A percentile compares a stretch with the other conserved stretches of the same genome.
These are phyloP conservation scores for Bergia sp. DNA, from an alignment of 92 coral and sea anemone genomes.

Conservation along the genomic window DNA sequence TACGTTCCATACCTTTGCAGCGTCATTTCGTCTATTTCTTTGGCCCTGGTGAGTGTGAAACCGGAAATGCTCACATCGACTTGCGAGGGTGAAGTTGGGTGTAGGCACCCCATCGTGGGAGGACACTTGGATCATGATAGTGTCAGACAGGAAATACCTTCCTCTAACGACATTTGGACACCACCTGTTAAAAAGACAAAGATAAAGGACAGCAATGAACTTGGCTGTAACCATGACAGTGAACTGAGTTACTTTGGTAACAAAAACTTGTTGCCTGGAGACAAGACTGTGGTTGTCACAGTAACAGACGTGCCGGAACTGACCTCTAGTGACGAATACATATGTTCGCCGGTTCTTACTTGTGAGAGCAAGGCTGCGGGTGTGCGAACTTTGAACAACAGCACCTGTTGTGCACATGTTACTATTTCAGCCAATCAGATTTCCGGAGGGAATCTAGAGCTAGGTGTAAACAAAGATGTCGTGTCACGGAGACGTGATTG, in stretches of 20 bases:
- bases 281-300: constrained; percentile 51
- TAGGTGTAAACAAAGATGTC: constrained; percentile 39
- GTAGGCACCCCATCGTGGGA: constrained; percentile 3
- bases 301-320: constrained; percentile 65
- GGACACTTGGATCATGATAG: not conserved
- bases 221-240: not conserved
- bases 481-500: constrained; percentile 51
- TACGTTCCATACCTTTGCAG: constrained; percentile 5
- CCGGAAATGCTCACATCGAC: constrained; percentile 35
- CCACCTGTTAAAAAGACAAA: constrained; percentile 58
- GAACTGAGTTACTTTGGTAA: not conserved
- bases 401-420: constrained; percentile 55
- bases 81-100: not conserved
- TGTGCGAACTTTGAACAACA: constrained; percentile 23
- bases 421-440: constrained; percentile 52
- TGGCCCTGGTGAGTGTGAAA: constrained; percentile 45
- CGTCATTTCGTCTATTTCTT: constrained; percentile 43
- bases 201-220: not conserved
- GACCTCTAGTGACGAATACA: constrained; percentile 24
- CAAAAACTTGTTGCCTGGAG: constrained; percentile 52
- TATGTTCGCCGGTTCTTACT: constrained; percentile 60
- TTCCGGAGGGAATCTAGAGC: constrained; percentile 34
- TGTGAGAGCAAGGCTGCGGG: constrained; percentile 44
- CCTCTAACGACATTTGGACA: not conserved
- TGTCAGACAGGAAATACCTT: not conserved